A percentile compares a stretch with the other conserved stretches of the same genome.
Conservation (phyloP, 2,888 invertebrate genomes). For the Torymus tubicola region DNA sequence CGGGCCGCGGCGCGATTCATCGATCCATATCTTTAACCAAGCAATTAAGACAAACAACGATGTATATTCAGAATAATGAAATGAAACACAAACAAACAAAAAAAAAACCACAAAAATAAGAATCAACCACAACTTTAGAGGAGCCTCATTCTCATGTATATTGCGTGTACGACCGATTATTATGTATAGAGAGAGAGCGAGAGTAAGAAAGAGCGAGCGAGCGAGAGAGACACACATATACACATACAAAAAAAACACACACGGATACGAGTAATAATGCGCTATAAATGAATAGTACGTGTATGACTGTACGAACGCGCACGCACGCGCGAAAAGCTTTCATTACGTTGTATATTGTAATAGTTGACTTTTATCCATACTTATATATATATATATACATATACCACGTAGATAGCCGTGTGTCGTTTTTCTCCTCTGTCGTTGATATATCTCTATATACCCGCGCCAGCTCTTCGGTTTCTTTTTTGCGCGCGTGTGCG, state of each 20-base stretch:
- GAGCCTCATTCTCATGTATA: slow-evolving; percentile 69
- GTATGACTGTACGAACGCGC: too few relatives aligned
- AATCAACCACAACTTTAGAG: slow-evolving; percentile 58
- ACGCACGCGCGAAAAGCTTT: slow-evolving; percentile 60
- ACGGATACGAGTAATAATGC: slow-evolving; percentile 17
- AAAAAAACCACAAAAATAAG: not conserved
- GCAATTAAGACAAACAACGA: slow-evolving; percentile 74
- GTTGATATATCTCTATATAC: too few relatives aligned
- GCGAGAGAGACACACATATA: slow-evolving; percentile 3
- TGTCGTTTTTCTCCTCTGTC: slow-evolving; percentile 2
- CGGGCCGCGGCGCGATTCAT: slow-evolving; percentile 56
- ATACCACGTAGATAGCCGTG: not conserved
- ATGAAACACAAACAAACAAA: slow-evolving; percentile 12
- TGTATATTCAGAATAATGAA: slow-evolving; percentile 66
- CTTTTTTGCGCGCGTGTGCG: too few relatives aligned
- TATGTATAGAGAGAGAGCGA: slow-evolving; percentile 27
- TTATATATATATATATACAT: too few relatives aligned
- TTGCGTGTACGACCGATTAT: slow-evolving; percentile 62
- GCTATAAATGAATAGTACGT: too few relatives aligned
- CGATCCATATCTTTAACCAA: slow-evolving; percentile 76
- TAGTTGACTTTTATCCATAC: not conserved
- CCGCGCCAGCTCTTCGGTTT: too few relatives aligned
- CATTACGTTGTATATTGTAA: slow-evolving; percentile 13
- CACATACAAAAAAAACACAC: slow-evolving; percentile 1
- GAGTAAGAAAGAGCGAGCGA: not conserved